Evolutionary conservation across 2,797 vertebrate species (phyloP), one percentile per base, ranked within the genome.

Genomic region (Cynodonichthys magdalenae): DNA sequence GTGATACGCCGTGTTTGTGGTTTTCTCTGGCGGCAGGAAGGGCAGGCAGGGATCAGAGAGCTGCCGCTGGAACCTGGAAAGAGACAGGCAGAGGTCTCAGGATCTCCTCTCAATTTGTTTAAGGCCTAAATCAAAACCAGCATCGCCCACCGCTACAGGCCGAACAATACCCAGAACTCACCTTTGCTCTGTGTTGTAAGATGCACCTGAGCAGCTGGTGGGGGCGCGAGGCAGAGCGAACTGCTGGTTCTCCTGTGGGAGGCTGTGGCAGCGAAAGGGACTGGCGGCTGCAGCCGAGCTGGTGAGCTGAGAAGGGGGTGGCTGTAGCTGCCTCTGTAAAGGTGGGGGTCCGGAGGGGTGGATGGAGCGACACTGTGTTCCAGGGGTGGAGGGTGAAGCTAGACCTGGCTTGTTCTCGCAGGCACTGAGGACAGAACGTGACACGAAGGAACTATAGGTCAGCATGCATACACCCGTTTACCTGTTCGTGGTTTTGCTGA

Each of bases 21-120:
- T 18, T 62, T 94, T 93, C 74, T 96, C 93, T 1, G 72, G 60
- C 1, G 86, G 77, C 8, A 88, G 74, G 63, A 90, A 92, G 1
- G 91, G 60, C 71, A 92, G 62, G 71, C 90, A 90, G 80, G 96
- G 96, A 79, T 97, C 96, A 0, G 96, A 98, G 69, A 95, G 89
- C 83, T 97, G 96, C 80, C 96, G 89, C 69, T 97, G 96, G 82
- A 98, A 96, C 90, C 96, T 97, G 84, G 6, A 19, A 24, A 0
- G 29, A 8, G 6, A 24, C 44, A 6, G 20, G 20, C 9, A n/a
- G 11, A 20, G 0, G 46, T 55, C 15, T n/a, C 0, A 71, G 10
- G 27, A 4, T 6, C 6, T 15, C 10, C n/a, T 53, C 18, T 4
- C 10, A 24, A 8, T 17, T 12, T 4, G 6, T 0, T 29, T 19